These are phyloP conservation scores for Drosophila neotestacea DNA, from an alignment of 2,888 invertebrate species.

Conservation along the genomic window DNA sequence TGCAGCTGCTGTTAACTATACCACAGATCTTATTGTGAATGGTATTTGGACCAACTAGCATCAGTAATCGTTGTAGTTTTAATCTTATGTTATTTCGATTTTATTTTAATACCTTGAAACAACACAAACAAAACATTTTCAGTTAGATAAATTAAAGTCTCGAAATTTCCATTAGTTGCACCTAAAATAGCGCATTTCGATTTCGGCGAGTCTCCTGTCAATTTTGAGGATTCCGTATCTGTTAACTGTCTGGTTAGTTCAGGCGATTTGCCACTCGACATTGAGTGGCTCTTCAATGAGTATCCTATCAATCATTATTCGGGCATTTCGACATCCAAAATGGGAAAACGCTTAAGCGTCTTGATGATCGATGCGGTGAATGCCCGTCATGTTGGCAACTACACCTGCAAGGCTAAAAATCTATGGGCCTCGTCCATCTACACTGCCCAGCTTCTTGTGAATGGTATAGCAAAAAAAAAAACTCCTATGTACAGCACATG, in stretches of 20 bases:
- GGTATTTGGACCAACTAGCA: constrained; percentile 85
- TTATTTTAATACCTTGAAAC: constrained; percentile 11
- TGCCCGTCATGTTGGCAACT: constrained; percentile 90
- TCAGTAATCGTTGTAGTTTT: background rate
- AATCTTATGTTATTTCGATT: background rate
- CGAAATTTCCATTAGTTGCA: constrained; percentile 87
- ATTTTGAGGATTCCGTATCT: constrained; percentile 89
- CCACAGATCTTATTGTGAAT: constrained; percentile 90
- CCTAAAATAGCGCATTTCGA: constrained; percentile 92
- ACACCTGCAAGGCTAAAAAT: constrained; percentile 88
- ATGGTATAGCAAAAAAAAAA: constrained; percentile 86
- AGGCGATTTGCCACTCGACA: constrained; percentile 91
- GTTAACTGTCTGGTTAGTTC: constrained; percentile 90
- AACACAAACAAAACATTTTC: background rate
- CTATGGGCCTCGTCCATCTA: constrained; percentile 88
- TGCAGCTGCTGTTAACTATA: constrained; percentile 89
- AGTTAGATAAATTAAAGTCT: constrained; percentile 7
- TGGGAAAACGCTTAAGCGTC: constrained; percentile 88
- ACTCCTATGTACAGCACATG: constrained; percentile 55
- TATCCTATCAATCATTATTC: constrained; percentile 85
- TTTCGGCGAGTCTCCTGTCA: constrained; percentile 86
- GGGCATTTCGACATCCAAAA: constrained; percentile 83
- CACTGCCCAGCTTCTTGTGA: constrained; percentile 88
- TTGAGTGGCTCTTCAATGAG: constrained; percentile 89
- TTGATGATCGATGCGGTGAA: constrained; percentile 88